phyloP scores from a whole-genome alignment of 2,113 vertebrate genomes.

The Phylloscopus trochilus region DNA sequence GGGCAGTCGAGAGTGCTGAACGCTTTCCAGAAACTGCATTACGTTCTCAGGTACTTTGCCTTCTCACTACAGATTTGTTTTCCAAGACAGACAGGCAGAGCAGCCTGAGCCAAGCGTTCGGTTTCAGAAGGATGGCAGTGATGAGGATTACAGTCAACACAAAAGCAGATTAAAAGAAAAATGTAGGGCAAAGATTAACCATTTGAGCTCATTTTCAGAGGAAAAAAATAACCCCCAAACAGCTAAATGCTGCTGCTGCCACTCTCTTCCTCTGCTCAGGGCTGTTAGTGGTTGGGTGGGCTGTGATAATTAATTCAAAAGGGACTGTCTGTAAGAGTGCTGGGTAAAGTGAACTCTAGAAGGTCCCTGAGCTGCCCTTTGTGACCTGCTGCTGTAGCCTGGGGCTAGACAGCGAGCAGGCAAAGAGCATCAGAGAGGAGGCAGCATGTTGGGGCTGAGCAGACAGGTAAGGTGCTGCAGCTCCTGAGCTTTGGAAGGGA shows the following conservation, averaged over 20 bases:
- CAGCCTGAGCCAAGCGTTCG: neutral
- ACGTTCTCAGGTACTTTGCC: neutral
- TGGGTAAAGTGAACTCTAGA: neutral
- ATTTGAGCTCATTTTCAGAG: neutral
- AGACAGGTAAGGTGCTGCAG: neutral
- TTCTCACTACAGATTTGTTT: slow-evolving; percentile 8
- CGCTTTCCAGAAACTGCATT: slow-evolving; percentile 1
- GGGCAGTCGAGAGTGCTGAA: neutral
- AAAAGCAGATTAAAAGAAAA: slow-evolving; percentile 57
- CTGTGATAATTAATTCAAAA: neutral
- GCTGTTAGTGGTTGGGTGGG: neutral
- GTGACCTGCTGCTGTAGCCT: neutral
- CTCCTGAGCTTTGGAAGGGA: neutral
- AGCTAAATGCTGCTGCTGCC: neutral
- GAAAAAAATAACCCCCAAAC: neutral
- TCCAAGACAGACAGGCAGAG: slow-evolving; percentile 4
- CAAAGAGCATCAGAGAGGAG: neutral
- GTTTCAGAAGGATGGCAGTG: neutral
- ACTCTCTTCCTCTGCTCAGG: neutral
- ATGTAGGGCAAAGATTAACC: slow-evolving; percentile 59
- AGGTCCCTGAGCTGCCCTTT: neutral
- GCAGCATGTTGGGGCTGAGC: neutral
- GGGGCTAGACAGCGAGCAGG: neutral
- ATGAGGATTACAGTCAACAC: slow-evolving; percentile 38
- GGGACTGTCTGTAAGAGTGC: neutral